A percentile compares a stretch with the other conserved stretches of the same genome.
These are phyloP conservation scores for Melipona beecheii DNA, from an alignment of 2,888 invertebrate genomes.

Conservation along the genomic window DNA sequence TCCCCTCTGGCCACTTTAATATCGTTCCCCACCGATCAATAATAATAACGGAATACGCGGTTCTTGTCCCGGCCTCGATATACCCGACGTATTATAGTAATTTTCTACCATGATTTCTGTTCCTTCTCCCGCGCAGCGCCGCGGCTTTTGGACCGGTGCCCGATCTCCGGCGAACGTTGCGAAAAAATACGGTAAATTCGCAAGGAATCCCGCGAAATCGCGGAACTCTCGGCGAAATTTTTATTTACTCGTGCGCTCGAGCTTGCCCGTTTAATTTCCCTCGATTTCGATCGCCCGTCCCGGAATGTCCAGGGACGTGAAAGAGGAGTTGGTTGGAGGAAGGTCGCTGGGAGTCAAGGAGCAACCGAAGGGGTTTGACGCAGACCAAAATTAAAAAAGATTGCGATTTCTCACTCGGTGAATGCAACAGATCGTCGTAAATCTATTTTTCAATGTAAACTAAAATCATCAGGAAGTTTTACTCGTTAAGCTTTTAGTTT, in stretches of 20 bases:
- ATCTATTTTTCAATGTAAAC: too few species aligned
- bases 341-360: background rate
- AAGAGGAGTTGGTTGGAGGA: background rate
- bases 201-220: constrained; percentile 26
- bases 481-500: too few species aligned
- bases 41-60: constrained; percentile 82
- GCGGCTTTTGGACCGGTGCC: constrained; percentile 33
- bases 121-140: constrained; percentile 9
- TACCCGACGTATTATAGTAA: constrained; percentile 81
- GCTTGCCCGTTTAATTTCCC: constrained; percentile 18
- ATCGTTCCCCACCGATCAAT: constrained; percentile 80
- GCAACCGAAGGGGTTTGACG: background rate
- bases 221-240: background rate
- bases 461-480: too few species aligned
- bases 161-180: constrained; percentile 11
- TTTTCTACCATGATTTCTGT: constrained; percentile 70
- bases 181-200: constrained; percentile 25
- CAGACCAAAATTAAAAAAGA: too few species aligned
- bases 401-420: too few species aligned
- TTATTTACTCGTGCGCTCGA: background rate
- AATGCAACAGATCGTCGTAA: too few species aligned
- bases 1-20: constrained; percentile 78
- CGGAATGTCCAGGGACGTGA: background rate
- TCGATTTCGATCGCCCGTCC: background rate
- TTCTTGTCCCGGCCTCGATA: constrained; percentile 72